These are phyloP conservation scores for Phlogophora meticulosa DNA, from an alignment of 2,888 invertebrate genomes.

Conservation along the genomic window DNA sequence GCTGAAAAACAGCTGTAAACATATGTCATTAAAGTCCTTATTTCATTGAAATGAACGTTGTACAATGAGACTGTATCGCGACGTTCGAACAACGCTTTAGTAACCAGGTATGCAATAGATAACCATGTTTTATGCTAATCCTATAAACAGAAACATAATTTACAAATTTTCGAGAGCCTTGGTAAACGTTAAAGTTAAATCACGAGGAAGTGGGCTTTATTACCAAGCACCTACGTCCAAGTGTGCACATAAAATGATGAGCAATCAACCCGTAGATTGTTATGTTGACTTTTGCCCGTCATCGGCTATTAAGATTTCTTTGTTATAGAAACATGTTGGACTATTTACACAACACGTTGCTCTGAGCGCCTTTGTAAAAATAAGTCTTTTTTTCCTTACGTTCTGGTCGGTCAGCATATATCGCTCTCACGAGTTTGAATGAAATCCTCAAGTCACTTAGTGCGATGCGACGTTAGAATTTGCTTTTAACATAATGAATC, in stretches of 20 bases:
- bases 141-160: conserved; percentile 85
- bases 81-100: conserved; percentile 87
- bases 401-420: conserved; percentile 83
- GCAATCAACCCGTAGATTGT: conserved; percentile 90
- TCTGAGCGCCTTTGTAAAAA: conserved; percentile 86
- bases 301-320: conserved; percentile 91
- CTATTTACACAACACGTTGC: conserved; percentile 90
- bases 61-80: conserved; percentile 82
- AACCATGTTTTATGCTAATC: conserved; percentile 89
- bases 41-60: conserved; percentile 70
- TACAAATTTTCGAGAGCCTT: conserved; percentile 87
- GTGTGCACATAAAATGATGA: conserved; percentile 83
- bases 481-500: conserved; percentile 86
- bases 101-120: conserved; percentile 89
- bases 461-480: conserved; percentile 87
- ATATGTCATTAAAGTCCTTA: conserved; percentile 75
- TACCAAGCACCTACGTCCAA: conserved; percentile 73
- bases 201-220: conserved; percentile 77
- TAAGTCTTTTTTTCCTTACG: conserved; percentile 83
- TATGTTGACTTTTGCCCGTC: conserved; percentile 89
- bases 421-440: conserved; percentile 89
- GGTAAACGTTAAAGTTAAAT: conserved; percentile 71
- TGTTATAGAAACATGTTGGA: conserved; percentile 90
- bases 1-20: conserved; percentile 77
- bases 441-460: conserved; percentile 88